Evolutionary conservation across 2,113 vertebrate species (phyloP).

Genomic region (Aix galericulata): DNA sequence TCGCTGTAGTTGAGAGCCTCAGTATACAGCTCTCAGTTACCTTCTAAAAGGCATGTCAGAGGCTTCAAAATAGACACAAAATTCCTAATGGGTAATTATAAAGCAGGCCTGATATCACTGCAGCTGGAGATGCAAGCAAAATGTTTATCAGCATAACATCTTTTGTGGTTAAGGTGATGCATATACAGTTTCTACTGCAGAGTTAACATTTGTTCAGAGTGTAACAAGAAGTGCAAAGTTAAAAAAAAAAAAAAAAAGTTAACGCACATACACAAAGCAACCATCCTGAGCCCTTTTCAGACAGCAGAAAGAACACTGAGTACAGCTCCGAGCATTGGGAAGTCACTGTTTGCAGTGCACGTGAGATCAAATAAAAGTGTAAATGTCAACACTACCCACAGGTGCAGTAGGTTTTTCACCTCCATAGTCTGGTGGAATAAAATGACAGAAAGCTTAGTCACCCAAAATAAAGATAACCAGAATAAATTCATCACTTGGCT

Average conservation of each 20-base stretch:
- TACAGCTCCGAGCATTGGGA: background rate
- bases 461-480: background rate
- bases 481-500: background rate
- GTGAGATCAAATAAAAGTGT: background rate
- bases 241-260: background rate
- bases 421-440: background rate
- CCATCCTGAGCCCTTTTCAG: background rate
- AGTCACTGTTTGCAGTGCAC: background rate
- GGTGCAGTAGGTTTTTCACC: background rate
- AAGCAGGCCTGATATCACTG: background rate
- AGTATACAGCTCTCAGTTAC: background rate
- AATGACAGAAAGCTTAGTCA: background rate
- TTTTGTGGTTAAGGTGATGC: background rate
- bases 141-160: background rate
- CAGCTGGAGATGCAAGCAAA: background rate
- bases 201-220: background rate
- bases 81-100: background rate
- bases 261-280: background rate
- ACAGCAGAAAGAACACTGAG: background rate
- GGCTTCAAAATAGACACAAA: conserved; percentile 30
- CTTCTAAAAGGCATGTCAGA: background rate
- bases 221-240: background rate
- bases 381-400: background rate
- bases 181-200: background rate
- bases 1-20: background rate